Conservation (phyloP, 1,140 invertebrate genomes). For the Mycetomoellerius zeteki region DNA sequence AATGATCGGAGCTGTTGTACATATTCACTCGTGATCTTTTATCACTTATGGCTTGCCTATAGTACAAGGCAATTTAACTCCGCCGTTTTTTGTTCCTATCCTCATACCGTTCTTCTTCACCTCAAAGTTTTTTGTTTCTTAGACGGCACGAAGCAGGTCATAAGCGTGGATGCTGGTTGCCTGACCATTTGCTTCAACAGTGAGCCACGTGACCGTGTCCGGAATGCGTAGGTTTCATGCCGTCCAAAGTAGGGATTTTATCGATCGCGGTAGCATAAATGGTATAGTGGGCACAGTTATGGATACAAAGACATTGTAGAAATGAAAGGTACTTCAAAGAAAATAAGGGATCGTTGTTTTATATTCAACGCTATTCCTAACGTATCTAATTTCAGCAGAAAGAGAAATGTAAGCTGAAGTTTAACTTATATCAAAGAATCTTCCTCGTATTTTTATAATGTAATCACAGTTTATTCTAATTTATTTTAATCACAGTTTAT, state of each 20-base stretch:
- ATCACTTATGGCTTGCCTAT: not conserved
- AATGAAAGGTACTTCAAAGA: not conserved
- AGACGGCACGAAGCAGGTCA: conserved; percentile 3
- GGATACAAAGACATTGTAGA: not conserved
- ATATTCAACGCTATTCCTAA: not conserved
- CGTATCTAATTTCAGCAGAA: not conserved
- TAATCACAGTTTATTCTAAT: not conserved
- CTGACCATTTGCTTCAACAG: conserved; percentile 1
- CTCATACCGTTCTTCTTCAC: conserved; percentile 5
- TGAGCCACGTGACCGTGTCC: conserved; percentile 39
- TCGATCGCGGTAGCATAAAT: conserved; percentile 33
- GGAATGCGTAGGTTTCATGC: conserved; percentile 26
- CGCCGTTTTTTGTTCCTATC: not conserved
- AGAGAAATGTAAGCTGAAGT: not conserved
- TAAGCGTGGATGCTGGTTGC: conserved; percentile 19
- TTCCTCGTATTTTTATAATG: not conserved
- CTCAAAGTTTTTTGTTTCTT: conserved; percentile 15
- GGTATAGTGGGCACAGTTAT: not conserved
- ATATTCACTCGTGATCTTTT: not conserved
- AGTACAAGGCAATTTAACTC: conserved; percentile 7
- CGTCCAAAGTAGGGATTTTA: not conserved
- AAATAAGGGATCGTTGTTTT: conserved; percentile 3
- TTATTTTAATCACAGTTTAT: not conserved
- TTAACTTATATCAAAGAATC: not conserved
- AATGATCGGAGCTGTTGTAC: not conserved